Base-by-base conservation (phyloP, 2,888 invertebrate species). In the Embidobia sp. region DNA sequence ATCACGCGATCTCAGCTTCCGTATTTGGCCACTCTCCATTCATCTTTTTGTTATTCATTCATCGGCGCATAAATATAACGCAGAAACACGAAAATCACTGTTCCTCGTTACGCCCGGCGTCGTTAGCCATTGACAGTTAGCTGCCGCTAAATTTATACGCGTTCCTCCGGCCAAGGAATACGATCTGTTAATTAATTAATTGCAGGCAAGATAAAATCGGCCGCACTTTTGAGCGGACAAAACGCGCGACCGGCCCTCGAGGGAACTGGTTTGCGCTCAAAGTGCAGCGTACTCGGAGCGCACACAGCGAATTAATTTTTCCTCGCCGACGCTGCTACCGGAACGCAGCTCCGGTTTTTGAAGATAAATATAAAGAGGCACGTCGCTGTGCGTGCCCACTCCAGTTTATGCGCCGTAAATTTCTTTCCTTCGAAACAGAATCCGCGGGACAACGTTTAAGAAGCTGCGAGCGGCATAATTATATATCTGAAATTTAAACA, bases 171-270 rank as follows among this genome's bases (percentile, higher is more conserved):
- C 49, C 46, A 22, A 33, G 57, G 70, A 75, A 73, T 76, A 76
- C 78, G 70, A 77, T 74, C 74, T 63, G 77, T 79, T 79, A 79
- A 79, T 79, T 79, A 77, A 77, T 79, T 79, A 77, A 79, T 79
- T 77, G 79, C 61, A 18, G 18, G 4, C 35, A 44, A 51, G 79
- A 79, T 75, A 79, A 66, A 57, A 75, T 77, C 72, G 37, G 37
- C 18, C n/a, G 64, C 61, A 70, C 64, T 66, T 44, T 67, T 59
- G 19, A 15, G 49, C 40, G 37, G 49, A 57, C 57, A 67, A 67
- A 73, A 76, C 64, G 55, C 49, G 22, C 42, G 53, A 49, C 33
- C 61, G 59, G 66, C 66, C 57, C 63, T 77, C 16, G 74, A 16
- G 26, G 44, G 33, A 79, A 79, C 79, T 63, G 79, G 79, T 79